Base-by-base conservation (phyloP, 2,888 invertebrate genomes). In the Agonopterix alstromeriana region DNA sequence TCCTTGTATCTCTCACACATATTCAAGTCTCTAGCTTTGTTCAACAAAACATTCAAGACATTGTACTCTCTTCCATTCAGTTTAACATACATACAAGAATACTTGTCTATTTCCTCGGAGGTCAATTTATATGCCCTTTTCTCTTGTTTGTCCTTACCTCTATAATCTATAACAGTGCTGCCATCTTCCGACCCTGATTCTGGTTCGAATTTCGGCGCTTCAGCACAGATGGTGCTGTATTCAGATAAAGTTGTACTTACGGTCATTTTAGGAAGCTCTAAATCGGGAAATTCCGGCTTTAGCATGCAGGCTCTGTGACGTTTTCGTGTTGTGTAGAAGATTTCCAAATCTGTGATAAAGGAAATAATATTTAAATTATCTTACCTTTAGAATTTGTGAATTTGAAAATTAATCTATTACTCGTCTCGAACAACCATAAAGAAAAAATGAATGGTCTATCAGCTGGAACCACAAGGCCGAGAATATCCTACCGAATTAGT, bases 1-100 rank as follows among this genome's bases (percentile, higher is more conserved):
- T 79, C 61, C 49, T 68, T 73, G 48, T 71, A 77, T 17, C 53
- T 55, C 46, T 73, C 70, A 48, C 78, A 78, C 46, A 76, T 71
- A 42, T 61, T 63, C 2, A 80, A 55, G 55, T 79, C 78, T 10
- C 66, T 59, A 0, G 65, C 65, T 57, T 81, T 81, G 48, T 77
- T 78, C 9, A 68, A 52, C 36, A 80, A 49, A 1, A 77, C 55
- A 50, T 67, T 68, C 36, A 79, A 55, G 2, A 73, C 63, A 53
- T 80, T 80, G 50, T 63, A 68, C 50, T 69, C 57, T 42, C 55
- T 54, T 0, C 67, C 76, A 17, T 56, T 48, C 1, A 76, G 49
- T 2, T 50, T 57, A 1, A 77, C 53, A 52, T 57, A 68, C 53
- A 63, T 63, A 36, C 68, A 58, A 0, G 74, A 65, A 55, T 73